phyloP scores from a whole-genome alignment of 2,797 vertebrate genomes.

The Steatocranus sp. region DNA sequence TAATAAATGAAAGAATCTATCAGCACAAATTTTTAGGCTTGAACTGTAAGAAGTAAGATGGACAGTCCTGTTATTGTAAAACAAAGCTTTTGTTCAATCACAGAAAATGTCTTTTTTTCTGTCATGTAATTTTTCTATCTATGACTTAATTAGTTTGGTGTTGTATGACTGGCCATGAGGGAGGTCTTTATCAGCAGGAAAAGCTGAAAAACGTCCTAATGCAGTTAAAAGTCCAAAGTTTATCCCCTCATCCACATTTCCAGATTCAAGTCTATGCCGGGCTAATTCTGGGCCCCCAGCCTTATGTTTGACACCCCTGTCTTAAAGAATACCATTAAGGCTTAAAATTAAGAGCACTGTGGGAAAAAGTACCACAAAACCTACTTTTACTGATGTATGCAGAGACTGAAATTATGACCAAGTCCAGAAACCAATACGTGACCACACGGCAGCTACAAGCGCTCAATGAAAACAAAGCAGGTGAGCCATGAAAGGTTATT shows the following conservation, averaged over 20 bases:
- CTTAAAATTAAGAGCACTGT: neutral
- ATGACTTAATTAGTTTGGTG: rapidly evolving
- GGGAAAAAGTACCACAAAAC: neutral
- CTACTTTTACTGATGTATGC: neutral
- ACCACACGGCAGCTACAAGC: neutral
- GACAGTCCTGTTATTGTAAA: neutral
- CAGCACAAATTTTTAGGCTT: neutral
- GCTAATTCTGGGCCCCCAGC: neutral
- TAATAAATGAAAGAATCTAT: neutral
- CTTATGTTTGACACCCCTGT: neutral
- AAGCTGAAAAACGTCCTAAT: neutral
- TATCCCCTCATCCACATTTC: rapidly evolving
- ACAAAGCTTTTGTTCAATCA: neutral
- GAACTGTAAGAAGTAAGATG: neutral
- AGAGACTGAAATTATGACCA: rapidly evolving
- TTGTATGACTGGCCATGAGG: neutral
- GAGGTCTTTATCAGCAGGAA: neutral
- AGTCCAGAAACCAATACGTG: neutral
- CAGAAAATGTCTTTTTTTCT: neutral
- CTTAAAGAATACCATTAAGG: neutral
- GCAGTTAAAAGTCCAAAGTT: neutral
- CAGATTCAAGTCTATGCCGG: neutral
- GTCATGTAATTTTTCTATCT: neutral
- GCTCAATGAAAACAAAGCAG: neutral
- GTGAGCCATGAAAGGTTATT: neutral